These are phyloP conservation scores for Oplegnathus fasciatus DNA, from an alignment of 2,113 vertebrate genomes.

Conservation along the genomic window DNA sequence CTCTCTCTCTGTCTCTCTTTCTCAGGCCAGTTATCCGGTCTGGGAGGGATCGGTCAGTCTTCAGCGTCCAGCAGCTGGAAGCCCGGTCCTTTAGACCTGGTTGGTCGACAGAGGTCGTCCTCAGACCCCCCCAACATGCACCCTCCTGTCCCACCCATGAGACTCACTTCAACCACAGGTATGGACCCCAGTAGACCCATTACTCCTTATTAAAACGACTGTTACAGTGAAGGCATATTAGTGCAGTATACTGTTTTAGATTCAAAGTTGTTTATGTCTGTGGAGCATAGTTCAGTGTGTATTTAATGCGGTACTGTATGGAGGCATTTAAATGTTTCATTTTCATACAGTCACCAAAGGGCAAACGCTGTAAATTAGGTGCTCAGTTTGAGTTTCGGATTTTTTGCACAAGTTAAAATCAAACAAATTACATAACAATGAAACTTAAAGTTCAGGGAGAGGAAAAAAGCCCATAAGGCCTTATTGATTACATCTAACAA, in stretches of 20 bases:
- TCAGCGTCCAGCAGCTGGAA: conserved; percentile 92
- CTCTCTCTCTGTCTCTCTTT: conserved; percentile 17
- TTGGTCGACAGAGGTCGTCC: conserved; percentile 94
- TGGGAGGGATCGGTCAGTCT: conserved; percentile 87
- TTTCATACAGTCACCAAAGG: not conserved
- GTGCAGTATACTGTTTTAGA: not conserved
- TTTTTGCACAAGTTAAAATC: not conserved
- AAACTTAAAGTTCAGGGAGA: too few relatives aligned
- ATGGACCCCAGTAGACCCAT: conserved; percentile 64
- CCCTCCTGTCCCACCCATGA: conserved; percentile 94
- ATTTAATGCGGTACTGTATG: not conserved
- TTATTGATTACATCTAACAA: not conserved
- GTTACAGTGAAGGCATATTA: not conserved
- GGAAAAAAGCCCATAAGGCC: not conserved
- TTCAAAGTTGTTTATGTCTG: not conserved
- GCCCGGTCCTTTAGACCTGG: conserved; percentile 90
- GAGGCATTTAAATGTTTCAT: not conserved
- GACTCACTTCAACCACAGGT: conserved; percentile 94
- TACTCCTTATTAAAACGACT: not conserved
- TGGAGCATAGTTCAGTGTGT: not conserved
- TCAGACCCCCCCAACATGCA: conserved; percentile 99
- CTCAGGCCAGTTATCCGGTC: conserved; percentile 88
- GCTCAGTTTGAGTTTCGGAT: too few relatives aligned
- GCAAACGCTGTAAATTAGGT: not conserved
- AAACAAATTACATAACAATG: not conserved